Conservation (phyloP, 2,888 invertebrate species). For the Plagodis pulveraria region DNA sequence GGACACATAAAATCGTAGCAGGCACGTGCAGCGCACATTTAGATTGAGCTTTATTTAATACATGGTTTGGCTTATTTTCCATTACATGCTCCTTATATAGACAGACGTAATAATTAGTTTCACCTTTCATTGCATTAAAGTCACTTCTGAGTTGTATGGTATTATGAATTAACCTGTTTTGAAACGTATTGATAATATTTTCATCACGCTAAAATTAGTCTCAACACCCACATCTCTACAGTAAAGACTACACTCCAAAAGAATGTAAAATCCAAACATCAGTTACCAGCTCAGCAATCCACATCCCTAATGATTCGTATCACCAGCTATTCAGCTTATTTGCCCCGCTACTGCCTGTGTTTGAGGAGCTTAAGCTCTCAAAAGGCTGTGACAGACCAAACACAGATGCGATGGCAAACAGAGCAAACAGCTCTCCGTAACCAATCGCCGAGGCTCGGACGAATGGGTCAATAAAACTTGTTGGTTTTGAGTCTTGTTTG, state of each 20-base stretch:
- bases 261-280: slow-evolving; percentile 23
- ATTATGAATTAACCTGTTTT: no score
- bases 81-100: no score
- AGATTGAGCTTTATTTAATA: no score
- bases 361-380: slow-evolving; percentile 72
- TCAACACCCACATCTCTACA: neutral
- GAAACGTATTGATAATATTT: no score
- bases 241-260: slow-evolving; percentile 1
- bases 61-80: no score
- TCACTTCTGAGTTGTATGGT: no score
- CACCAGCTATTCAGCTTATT: slow-evolving; percentile 56
- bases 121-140: no score
- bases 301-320: slow-evolving; percentile 59
- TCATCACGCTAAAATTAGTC: no score
- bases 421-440: slow-evolving; percentile 68
- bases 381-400: slow-evolving; percentile 77
- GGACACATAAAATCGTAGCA: no score
- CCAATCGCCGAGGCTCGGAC: slow-evolving; percentile 55
- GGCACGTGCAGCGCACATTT: no score
- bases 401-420: slow-evolving; percentile 72
- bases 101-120: no score
- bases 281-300: slow-evolving; percentile 19
- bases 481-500: slow-evolving; percentile 64
- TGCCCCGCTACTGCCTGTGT: slow-evolving; percentile 67
- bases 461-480: slow-evolving; percentile 64